Base-by-base conservation (phyloP, 2,797 vertebrate species). In the Anguilla obscura region DNA sequence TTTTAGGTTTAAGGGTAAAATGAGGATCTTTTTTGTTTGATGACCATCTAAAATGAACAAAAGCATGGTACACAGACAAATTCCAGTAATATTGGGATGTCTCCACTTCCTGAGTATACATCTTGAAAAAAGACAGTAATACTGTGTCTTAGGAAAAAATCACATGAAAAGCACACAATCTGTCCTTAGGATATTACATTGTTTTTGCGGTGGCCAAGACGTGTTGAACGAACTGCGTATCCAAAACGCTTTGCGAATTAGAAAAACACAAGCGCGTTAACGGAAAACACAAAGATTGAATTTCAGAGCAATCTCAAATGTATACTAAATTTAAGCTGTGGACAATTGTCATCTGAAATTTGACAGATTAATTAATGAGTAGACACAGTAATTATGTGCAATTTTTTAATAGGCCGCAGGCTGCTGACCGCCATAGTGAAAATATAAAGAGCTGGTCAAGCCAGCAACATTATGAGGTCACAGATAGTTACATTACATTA, bases 91-190 rank as follows among this genome's bases (percentile, higher is more conserved):
- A n/a, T 36, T 52, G 18, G 27, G 52, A 71, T 12, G 48, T 74
- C 40, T 88, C 45, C 84, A 4, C 52, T 85, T 84, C 84, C 63
- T 27, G 56, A 56, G 21, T 48, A n/a, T 12, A 84, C 58, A 58
- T 21, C 14, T 60, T 27, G n/a, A 33, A 52, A 24, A 85, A 48
- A 84, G 50, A 30, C 69, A 88, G 60, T 18, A 63, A 84, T 74
- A 74, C 52, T 48, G 63, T 85, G 83, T 48, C 36, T 71, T 45
- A n/a, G 74, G 52, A 33, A 66, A 52, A 84, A 88, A 84, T 21
- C 33, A 40, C 7, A 16, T 14, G 33, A 40, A 33, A 84, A 30
- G 27, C 48, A 9, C 3, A 56, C 2, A 45, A 14, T 18, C 10
- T 14, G 21, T 71, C 6, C 21, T 83, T n/a, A 50, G 45, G 48